Evolutionary conservation across 2,113 vertebrate species (phyloP).

Genomic region (Chelonoidis abingdonii): DNA sequence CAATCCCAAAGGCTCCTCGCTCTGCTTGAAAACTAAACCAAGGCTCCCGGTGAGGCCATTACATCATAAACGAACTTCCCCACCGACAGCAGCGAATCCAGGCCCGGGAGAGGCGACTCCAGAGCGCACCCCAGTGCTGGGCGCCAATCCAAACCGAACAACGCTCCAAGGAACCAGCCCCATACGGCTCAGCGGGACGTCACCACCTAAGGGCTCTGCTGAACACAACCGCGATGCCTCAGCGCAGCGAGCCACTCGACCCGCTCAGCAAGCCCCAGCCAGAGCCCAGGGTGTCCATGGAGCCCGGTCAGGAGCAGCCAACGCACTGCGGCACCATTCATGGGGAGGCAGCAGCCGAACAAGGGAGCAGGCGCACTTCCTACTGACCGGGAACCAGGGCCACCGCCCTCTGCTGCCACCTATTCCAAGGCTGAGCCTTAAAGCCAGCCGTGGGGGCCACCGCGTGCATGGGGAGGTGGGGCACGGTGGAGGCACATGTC

Average conservation of each 20-base stretch:
- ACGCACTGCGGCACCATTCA: fast-evolving
- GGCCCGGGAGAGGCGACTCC: too few species aligned
- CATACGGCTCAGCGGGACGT: too few species aligned
- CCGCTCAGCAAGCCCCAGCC: neutral
- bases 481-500: neutral
- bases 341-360: fast-evolving
- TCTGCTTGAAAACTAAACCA: neutral
- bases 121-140: too few species aligned
- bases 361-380: fast-evolving
- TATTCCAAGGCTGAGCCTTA: too few species aligned
- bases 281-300: neutral
- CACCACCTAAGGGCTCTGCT: too few species aligned
- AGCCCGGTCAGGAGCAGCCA: neutral
- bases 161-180: neutral
- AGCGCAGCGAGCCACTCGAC: neutral
- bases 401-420: neutral
- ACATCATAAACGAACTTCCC: neutral
- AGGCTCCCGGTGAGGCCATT: too few species aligned
- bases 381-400: too few species aligned
- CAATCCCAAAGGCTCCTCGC: neutral
- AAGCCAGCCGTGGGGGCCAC: neutral
- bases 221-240: too few species aligned
- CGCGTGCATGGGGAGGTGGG: neutral
- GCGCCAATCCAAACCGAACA: neutral
- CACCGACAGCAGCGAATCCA: neutral